Evolutionary conservation across 2,113 vertebrate genomes (phyloP).

Genomic region (Uropsilus gracilis): DNA sequence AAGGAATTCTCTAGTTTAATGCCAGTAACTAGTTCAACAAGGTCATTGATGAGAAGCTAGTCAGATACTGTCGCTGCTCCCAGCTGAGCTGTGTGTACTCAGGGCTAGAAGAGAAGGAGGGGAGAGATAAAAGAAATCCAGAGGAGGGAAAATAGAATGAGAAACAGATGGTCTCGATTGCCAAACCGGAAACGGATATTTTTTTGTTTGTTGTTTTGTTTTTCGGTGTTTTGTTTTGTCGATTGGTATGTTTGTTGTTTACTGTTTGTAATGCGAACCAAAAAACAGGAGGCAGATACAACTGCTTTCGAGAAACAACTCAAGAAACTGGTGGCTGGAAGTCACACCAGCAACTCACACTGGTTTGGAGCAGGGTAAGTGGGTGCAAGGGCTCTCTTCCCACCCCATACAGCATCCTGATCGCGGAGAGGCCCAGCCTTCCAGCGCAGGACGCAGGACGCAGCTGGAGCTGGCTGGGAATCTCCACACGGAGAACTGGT

Average conservation of each 20-base stretch:
- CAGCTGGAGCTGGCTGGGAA: background rate
- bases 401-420: accelerated
- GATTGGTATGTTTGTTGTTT: slow-evolving; percentile 82
- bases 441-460: background rate
- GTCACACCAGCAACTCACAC: background rate
- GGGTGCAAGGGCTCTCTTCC: background rate
- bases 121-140: slow-evolving; percentile 10
- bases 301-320: background rate
- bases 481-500: background rate
- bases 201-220: slow-evolving; percentile 78
- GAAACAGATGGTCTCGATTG: slow-evolving; percentile 81
- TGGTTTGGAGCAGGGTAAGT: background rate
- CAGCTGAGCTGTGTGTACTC: background rate
- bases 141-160: slow-evolving; percentile 64
- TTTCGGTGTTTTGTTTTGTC: no score
- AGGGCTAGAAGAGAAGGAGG: background rate
- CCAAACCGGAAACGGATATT: slow-evolving; percentile 75
- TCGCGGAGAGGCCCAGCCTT: background rate
- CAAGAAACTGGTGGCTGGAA: background rate
- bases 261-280: slow-evolving; percentile 64
- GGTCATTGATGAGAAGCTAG: background rate
- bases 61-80: slow-evolving; percentile 46
- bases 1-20: background rate
- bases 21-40: background rate
- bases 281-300: slow-evolving; percentile 54